Percentiles rank a stretch among this genome's conserved stretches.
phyloP scores from a whole-genome alignment of 2,888 invertebrate genomes.

The Erebia ligea region DNA sequence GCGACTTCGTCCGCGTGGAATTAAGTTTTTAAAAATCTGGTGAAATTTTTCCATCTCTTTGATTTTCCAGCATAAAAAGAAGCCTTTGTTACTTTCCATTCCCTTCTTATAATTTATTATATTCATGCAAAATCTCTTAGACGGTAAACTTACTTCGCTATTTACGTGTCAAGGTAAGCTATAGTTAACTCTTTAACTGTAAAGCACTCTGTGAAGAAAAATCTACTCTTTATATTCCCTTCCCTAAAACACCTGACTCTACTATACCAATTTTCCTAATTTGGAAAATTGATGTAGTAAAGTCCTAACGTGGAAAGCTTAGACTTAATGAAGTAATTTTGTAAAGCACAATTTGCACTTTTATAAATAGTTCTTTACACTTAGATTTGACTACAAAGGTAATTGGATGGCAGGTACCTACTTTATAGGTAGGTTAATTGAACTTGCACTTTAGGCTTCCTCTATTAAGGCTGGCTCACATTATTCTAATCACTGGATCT shows the following conservation, averaged over 20 bases:
- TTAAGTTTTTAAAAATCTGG: too few species aligned
- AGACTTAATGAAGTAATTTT: neutral
- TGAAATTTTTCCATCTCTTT: too few species aligned
- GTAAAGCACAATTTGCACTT: neutral
- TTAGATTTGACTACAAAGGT: constrained; percentile 1
- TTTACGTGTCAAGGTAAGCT: too few species aligned
- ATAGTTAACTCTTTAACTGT: too few species aligned
- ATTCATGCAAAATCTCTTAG: too few species aligned
- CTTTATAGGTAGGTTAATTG: constrained; percentile 11
- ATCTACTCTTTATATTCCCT: too few species aligned
- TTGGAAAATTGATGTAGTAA: neutral
- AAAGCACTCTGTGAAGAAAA: too few species aligned
- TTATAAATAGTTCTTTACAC: neutral
- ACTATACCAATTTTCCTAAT: neutral
- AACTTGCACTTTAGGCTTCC: constrained; percentile 12
- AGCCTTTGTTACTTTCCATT: too few species aligned
- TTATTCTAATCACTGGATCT: neutral
- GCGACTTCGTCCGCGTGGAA: too few species aligned
- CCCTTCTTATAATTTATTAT: too few species aligned
- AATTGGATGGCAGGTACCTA: constrained; percentile 2
- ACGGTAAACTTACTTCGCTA: too few species aligned
- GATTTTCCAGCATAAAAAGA: too few species aligned
- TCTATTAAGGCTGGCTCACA: neutral
- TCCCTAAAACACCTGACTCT: neutral
- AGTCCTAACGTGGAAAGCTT: neutral